Evolutionary conservation across 2,113 vertebrate genomes (phyloP).

Genomic region (Phaethon lepturus): DNA sequence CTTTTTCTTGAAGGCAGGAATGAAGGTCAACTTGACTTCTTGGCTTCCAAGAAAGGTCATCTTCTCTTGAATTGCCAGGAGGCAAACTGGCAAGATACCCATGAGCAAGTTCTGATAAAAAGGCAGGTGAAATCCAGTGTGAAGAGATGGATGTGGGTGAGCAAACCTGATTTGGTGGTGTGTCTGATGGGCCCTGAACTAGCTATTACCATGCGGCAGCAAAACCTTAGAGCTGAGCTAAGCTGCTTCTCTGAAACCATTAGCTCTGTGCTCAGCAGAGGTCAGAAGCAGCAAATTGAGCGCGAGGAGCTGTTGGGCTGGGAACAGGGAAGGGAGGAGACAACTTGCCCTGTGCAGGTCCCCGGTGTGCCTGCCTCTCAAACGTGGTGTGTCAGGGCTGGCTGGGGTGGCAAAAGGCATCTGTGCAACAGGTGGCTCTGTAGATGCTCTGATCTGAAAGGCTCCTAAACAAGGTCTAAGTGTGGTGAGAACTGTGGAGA

Average conservation of each 20-base stretch:
- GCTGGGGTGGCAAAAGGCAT: background rate
- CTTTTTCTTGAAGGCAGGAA: background rate
- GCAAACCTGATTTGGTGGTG: background rate
- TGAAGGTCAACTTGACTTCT: background rate
- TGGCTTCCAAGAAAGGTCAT: background rate
- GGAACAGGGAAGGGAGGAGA: background rate
- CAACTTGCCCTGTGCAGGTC: background rate
- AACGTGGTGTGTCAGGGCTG: accelerated
- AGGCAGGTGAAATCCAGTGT: background rate
- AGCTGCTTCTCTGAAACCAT: background rate
- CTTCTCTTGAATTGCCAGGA: background rate
- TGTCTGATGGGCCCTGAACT: background rate
- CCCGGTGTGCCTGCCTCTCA: background rate
- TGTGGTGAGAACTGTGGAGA: background rate
- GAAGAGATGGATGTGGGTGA: background rate
- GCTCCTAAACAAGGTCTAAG: background rate
- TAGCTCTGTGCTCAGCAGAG: background rate
- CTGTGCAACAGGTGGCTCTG: background rate
- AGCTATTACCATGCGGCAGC: background rate
- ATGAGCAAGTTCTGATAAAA: background rate
- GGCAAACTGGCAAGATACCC: background rate
- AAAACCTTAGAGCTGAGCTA: conserved; percentile 16
- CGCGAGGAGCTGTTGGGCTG: background rate
- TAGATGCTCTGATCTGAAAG: background rate
- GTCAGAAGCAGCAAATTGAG: background rate